Evolutionary conservation across 2,113 vertebrate species (phyloP).

Genomic region (Pseudorectes ferrugineus): DNA sequence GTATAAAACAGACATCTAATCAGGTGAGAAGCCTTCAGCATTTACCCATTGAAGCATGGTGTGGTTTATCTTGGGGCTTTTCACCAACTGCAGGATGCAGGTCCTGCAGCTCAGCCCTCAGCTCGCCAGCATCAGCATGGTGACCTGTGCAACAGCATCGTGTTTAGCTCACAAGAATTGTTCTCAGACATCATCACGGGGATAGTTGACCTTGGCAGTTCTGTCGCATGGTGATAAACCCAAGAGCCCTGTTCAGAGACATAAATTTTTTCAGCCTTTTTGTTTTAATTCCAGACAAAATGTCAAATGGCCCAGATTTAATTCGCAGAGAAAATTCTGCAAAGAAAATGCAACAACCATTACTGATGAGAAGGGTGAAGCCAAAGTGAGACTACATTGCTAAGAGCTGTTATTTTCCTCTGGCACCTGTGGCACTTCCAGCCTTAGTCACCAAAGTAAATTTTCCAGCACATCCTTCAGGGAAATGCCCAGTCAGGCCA

Average conservation of each 20-base stretch:
- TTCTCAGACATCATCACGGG: neutral
- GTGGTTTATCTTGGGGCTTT: neutral
- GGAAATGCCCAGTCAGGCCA: neutral
- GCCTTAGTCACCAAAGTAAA: neutral
- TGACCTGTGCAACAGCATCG: neutral
- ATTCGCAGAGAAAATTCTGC: neutral
- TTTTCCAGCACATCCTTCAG: neutral
- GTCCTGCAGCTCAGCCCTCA: neutral
- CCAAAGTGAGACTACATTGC: neutral
- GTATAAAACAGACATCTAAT: neutral
- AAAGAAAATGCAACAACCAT: neutral
- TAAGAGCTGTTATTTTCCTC: neutral
- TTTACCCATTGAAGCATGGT: neutral
- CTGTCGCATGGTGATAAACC: neutral
- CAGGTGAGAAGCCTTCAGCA: neutral
- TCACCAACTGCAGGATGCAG: neutral
- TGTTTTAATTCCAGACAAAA: neutral
- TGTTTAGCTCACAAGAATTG: neutral
- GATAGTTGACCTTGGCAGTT: neutral
- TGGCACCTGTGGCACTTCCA: neutral
- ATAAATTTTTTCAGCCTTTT: neutral
- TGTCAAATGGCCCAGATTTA: neutral
- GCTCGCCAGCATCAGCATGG: neutral
- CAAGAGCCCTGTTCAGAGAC: neutral
- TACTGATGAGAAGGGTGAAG: neutral